Evolutionary conservation across 2,888 invertebrate genomes (phyloP), one percentile per base, ranked within the genome.

Genomic region (Drosophila tripunctata): DNA sequence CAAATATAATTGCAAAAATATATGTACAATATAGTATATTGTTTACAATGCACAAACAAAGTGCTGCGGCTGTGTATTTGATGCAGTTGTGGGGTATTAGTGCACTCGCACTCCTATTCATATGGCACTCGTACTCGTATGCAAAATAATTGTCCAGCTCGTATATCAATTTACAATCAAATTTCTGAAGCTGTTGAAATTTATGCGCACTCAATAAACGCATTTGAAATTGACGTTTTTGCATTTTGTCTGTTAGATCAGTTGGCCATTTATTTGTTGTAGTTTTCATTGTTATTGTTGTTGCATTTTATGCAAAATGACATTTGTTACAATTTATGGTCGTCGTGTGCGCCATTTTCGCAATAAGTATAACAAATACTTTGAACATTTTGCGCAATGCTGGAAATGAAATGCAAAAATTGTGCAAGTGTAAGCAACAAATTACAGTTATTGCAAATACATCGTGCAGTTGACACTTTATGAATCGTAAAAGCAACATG

Each of bases 301-400:
- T 27, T 64, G 67, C 67, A 67, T 78, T 79, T 74, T 85, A 81
- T 82, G 81, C 81, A 85, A 82, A n/a, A 77, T 86, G 81, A 82
- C 86, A 85, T 69, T 82, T 82, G 83, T 64, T 70, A 75, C 81
- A 85, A 82, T 82, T 82, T 82, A 82, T 82, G 86, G 81, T 65
- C 80, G 62, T 57, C 50, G 68, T 67, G 15, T 70, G 57, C 56
- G 60, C 71, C 69, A 63, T 71, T 71, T 76, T 61, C 65, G 74
- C 60, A 57, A 68, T 71, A 7, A n/a, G n/a, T n/a, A n/a, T n/a
- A n/a, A n/a, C n/a, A n/a, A n/a, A n/a, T n/a, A n/a, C n/a, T n/a
- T n/a, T n/a, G 14, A 47, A 30, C 31, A 52, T 15, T 52, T 52
- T 50, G 38, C 38, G 50, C 50, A 50, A 50, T 38, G 12, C 50